phyloP scores from a whole-genome alignment of 2,113 vertebrate genomes.

The Vulpes vulpes region DNA sequence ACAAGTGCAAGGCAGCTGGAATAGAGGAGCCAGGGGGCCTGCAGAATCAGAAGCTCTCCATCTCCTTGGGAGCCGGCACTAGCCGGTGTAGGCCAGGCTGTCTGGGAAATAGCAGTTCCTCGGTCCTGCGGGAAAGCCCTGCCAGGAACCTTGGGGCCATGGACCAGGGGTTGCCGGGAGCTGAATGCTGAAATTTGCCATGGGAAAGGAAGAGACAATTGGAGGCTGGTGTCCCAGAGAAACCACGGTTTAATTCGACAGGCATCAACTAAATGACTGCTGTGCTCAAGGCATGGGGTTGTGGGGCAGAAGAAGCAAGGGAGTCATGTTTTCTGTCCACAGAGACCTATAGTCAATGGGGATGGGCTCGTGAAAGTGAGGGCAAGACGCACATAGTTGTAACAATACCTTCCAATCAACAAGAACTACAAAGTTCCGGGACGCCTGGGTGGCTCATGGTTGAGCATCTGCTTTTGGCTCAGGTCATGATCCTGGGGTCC shows the following conservation, averaged over 20 bases:
- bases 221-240: slow-evolving; percentile 60
- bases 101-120: slow-evolving; percentile 42
- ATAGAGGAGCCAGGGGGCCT: slow-evolving; percentile 78
- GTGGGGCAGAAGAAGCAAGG: neutral
- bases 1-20: slow-evolving; percentile 85
- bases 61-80: slow-evolving; percentile 18
- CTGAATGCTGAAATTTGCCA: slow-evolving; percentile 62
- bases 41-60: slow-evolving; percentile 79
- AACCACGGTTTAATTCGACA: slow-evolving; percentile 52
- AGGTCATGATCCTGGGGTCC: too few species aligned
- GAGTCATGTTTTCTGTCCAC: neutral
- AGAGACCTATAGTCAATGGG: neutral
- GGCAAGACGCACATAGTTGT: neutral
- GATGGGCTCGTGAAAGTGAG: neutral
- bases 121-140: slow-evolving; percentile 49
- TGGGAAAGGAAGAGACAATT: slow-evolving; percentile 64
- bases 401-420: neutral
- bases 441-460: too few species aligned
- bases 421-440: neutral
- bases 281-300: neutral
- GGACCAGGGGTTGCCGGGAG: slow-evolving; percentile 61
- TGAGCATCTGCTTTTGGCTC: too few species aligned
- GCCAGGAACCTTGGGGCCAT: slow-evolving; percentile 61
- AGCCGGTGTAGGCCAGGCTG: neutral
- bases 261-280: neutral